Conservation (phyloP, 2,797 vertebrate species). For the Phrynocephalus guinanensis region DNA sequence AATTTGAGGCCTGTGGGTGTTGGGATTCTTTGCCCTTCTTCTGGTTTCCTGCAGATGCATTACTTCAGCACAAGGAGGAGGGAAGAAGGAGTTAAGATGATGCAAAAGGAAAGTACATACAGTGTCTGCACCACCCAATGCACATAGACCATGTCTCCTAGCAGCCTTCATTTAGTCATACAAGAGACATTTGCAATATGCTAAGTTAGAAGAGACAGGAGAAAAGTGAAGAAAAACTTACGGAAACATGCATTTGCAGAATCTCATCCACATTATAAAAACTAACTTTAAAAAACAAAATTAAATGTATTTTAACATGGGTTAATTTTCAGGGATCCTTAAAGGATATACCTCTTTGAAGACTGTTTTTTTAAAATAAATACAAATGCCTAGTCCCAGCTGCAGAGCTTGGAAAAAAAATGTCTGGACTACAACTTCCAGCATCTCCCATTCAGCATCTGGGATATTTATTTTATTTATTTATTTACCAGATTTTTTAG, state of each 20-base stretch:
- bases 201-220: background rate
- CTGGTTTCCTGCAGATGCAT: background rate
- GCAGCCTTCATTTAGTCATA: background rate
- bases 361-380: background rate
- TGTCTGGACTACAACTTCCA: too few relatives aligned
- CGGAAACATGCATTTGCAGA: background rate
- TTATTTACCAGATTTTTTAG: too few relatives aligned
- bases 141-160: background rate
- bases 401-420: too few relatives aligned
- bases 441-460: too few relatives aligned
- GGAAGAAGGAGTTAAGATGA: background rate
- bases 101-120: background rate
- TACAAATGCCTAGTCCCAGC: background rate
- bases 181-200: background rate
- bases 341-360: constrained; percentile 1
- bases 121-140: background rate
- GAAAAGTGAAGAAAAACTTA: background rate
- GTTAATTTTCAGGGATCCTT: background rate
- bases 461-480: too few relatives aligned
- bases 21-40: background rate
- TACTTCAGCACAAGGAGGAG: background rate
- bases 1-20: background rate
- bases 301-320: background rate
- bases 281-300: background rate
- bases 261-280: background rate